Conservation (phyloP, 2,797 vertebrate species). For the Alca torda region DNA sequence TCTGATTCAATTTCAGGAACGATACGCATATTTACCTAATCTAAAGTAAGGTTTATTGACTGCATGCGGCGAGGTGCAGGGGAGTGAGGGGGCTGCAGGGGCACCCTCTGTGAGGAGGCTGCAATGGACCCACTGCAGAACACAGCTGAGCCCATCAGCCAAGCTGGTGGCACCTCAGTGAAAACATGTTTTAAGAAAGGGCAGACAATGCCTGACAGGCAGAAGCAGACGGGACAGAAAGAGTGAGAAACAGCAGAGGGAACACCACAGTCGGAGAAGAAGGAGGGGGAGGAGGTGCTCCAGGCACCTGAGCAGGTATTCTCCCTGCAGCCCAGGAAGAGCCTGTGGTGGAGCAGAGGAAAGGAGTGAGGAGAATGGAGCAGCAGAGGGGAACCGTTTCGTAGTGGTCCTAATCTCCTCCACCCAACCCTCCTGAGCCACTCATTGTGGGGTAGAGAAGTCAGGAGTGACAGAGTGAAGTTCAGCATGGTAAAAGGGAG, state of each 20-base stretch:
- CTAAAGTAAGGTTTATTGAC: background rate
- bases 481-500: background rate
- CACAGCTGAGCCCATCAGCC: background rate
- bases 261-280: background rate
- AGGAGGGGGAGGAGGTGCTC: rapidly evolving
- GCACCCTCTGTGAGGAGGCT: rapidly evolving
- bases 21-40: background rate
- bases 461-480: background rate
- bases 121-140: rapidly evolving
- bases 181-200: background rate
- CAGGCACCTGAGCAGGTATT: background rate
- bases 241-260: background rate
- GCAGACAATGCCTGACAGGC: background rate
- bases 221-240: background rate
- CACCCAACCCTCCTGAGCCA: background rate
- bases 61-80: rapidly evolving
- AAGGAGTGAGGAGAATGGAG: background rate
- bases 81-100: background rate
- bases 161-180: background rate
- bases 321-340: too few relatives aligned
- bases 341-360: background rate
- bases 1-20: background rate
- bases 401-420: background rate
- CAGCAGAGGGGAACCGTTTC: background rate
- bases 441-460: background rate